Percentiles rank a stretch among this genome's conserved stretches.
Evolutionary conservation across 2,888 invertebrate genomes (phyloP).

Genomic region (Bombyx huttoni): DNA sequence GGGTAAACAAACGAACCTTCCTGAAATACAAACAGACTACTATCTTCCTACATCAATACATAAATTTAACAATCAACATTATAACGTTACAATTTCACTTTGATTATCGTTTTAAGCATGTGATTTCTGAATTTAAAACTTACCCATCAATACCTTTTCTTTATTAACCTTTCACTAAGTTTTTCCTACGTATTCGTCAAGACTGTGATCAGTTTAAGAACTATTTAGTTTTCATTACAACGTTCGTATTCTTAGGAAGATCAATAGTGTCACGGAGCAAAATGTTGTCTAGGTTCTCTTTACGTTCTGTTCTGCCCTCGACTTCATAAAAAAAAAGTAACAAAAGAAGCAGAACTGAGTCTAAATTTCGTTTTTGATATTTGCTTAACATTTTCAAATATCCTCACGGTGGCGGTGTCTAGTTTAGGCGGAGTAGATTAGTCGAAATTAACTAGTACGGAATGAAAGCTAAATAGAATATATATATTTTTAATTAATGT

Average conservation of each 20-base stretch:
- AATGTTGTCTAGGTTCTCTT: slow-evolving; percentile 38
- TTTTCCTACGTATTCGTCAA: background rate
- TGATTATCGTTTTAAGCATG: background rate
- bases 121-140: background rate
- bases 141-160: background rate
- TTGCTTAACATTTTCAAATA: slow-evolving; percentile 54
- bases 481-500: slow-evolving; percentile 41
- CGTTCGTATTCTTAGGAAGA: background rate
- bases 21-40: too few species aligned
- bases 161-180: background rate
- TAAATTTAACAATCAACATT: too few species aligned
- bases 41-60: too few species aligned
- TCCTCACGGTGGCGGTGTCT: slow-evolving; percentile 67
- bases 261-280: background rate
- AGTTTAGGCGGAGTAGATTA: slow-evolving; percentile 66
- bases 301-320: slow-evolving; percentile 53
- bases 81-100: background rate
- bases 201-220: background rate
- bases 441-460: slow-evolving; percentile 53
- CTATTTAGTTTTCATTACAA: slow-evolving; percentile 2
- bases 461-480: slow-evolving; percentile 58
- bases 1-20: too few species aligned
- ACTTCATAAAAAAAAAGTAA: slow-evolving; percentile 28
- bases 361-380: slow-evolving; percentile 74
- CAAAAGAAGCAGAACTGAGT: slow-evolving; percentile 61